A percentile compares a stretch with the other conserved stretches of the same genome.
phyloP scores from a whole-genome alignment of 2,113 vertebrate genomes.

The Aegithalos caudatus region DNA sequence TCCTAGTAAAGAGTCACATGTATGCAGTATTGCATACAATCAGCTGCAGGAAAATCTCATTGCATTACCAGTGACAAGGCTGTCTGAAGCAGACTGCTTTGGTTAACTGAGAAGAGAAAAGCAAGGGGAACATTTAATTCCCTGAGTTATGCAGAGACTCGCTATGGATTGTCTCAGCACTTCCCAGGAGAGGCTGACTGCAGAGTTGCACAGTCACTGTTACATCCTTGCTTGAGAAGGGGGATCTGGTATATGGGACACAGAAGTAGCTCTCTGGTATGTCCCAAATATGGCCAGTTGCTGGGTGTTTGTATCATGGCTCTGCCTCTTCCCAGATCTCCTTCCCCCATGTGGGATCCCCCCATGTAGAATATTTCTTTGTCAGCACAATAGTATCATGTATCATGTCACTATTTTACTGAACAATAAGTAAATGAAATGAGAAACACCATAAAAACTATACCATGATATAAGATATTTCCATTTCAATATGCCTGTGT shows the following conservation, averaged over 20 bases:
- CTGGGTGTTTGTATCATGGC: neutral
- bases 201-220: neutral
- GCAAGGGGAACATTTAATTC: neutral
- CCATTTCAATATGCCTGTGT: neutral
- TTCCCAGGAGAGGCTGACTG: neutral
- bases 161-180: neutral
- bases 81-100: neutral
- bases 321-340: neutral
- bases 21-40: neutral
- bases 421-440: neutral
- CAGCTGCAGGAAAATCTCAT: neutral
- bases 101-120: neutral
- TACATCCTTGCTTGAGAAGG: neutral
- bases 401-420: neutral
- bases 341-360: fast-evolving
- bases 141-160: neutral
- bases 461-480: neutral
- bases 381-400: fast-evolving
- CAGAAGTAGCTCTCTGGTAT: neutral
- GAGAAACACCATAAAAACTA: neutral
- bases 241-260: neutral
- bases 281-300: neutral
- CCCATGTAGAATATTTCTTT: neutral
- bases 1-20: neutral
- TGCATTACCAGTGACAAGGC: neutral